Evolutionary conservation across 2,888 invertebrate species (phyloP), one percentile per base, ranked within the genome.

Genomic region (Linnaemya vulpina): DNA sequence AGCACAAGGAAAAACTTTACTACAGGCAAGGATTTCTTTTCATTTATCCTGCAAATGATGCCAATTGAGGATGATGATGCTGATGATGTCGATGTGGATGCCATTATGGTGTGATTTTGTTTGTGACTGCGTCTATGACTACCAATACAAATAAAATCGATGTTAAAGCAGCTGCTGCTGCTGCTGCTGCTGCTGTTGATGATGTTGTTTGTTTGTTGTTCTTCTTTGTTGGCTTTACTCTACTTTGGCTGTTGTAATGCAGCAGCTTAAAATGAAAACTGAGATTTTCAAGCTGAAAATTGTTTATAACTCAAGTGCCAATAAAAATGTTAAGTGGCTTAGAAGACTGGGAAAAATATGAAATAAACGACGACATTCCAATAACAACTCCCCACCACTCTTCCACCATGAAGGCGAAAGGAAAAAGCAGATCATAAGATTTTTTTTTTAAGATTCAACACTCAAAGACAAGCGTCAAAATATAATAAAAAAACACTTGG

Each of bases 271-370:
- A 46, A 73, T n/a, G 25, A 53, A 74, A 67, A 81, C 76, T 67
- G 46, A 80, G 84, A 77, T 84, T 80, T 76, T 62, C 76, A 80
- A 70, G 68, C 73, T 77, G 84, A 78, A 74, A 81, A 81, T 86
- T 86, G 82, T 83, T 86, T 83, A 78, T 75, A 79, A 87, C 88
- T 87, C 88, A 89, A 91, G 90, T 90, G 90, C 89, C 90, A 91
- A 91, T 91, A 90, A 91, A 91, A 90, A 90, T 91, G 90, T 90
- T 91, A 91, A 91, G 91, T 90, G 90, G 89, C 89, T 90, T 87
- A 87, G 88, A 88, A 88, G 86, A 75, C 88, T 88, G 11, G 11
- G 22, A 25, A 38, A 49, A 65, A 55, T 11, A 30, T 13, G 30
- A 46, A 38, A 71, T 25, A 22, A 49, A 38, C 35, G n/a, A 89